Evolutionary conservation across 2,113 vertebrate species (phyloP).

Genomic region (Orthonyx spaldingii): DNA sequence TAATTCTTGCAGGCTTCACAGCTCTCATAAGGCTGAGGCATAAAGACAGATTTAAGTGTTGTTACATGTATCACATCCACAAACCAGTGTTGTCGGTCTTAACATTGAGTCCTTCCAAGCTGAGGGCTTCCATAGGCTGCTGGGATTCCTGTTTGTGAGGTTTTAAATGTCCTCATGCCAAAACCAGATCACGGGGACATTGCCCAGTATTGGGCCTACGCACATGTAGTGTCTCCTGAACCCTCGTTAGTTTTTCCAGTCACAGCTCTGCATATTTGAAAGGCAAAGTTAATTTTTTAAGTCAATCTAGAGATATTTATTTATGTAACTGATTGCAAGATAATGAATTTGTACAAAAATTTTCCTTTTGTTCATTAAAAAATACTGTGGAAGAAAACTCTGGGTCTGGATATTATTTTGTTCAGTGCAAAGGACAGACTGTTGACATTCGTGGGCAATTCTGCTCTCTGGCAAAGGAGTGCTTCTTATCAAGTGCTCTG

Average conservation of each 20-base stretch:
- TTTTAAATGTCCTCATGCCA: neutral
- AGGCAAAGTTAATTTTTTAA: neutral
- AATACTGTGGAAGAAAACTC: neutral
- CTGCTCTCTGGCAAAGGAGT: slow-evolving; percentile 14
- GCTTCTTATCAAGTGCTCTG: slow-evolving; percentile 13
- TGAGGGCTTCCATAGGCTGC: neutral
- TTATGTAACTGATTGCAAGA: neutral
- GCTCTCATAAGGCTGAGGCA: neutral
- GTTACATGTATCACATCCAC: neutral
- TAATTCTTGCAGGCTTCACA: neutral
- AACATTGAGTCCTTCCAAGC: neutral
- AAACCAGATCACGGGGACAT: neutral
- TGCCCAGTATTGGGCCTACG: neutral
- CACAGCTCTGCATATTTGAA: neutral
- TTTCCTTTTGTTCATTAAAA: neutral
- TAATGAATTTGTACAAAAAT: neutral
- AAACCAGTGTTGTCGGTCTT: neutral
- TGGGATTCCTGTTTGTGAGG: neutral
- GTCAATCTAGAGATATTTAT: neutral
- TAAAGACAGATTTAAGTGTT: neutral
- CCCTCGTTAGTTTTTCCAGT: neutral
- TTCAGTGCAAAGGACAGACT: neutral
- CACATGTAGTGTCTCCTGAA: neutral
- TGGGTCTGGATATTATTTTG: neutral
- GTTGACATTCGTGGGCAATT: neutral